Conservation (phyloP, 2,797 vertebrate species). For the Cheirogaleus major region DNA sequence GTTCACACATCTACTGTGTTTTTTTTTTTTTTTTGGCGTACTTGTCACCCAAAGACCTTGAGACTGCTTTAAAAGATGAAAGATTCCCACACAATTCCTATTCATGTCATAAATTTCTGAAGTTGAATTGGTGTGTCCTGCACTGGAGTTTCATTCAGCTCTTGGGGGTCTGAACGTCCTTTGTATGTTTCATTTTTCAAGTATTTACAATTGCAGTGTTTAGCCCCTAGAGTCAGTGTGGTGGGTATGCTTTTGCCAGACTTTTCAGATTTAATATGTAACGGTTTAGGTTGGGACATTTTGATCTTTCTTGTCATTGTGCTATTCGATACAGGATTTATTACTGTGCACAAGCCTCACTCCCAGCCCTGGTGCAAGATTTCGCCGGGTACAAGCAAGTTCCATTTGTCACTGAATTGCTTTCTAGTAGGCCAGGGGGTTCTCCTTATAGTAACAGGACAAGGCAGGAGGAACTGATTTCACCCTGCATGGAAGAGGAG, state of each 20-base stretch:
- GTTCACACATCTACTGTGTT: neutral
- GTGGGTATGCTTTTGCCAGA: neutral
- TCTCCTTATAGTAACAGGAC: neutral
- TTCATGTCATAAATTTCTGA: neutral
- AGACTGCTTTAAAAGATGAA: neutral
- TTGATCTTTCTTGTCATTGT: neutral
- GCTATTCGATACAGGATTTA: neutral
- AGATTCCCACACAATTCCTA: neutral
- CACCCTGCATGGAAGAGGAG: slow-evolving; percentile 38
- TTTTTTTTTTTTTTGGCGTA: neutral
- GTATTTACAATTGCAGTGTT: neutral
- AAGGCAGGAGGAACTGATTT: neutral
- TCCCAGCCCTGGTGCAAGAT: neutral
- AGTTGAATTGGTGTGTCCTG: neutral
- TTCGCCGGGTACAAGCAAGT: neutral
- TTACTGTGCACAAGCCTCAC: neutral
- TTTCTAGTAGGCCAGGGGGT: neutral
- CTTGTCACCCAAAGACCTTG: neutral
- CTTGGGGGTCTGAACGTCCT: neutral
- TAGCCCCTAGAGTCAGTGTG: neutral
- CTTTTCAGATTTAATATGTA: neutral
- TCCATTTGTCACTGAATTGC: neutral
- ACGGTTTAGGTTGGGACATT: neutral
- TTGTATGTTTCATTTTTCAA: neutral
- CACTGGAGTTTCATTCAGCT: neutral